Evolutionary conservation across 2,113 vertebrate genomes (phyloP).

Genomic region (Bos javanicus): DNA sequence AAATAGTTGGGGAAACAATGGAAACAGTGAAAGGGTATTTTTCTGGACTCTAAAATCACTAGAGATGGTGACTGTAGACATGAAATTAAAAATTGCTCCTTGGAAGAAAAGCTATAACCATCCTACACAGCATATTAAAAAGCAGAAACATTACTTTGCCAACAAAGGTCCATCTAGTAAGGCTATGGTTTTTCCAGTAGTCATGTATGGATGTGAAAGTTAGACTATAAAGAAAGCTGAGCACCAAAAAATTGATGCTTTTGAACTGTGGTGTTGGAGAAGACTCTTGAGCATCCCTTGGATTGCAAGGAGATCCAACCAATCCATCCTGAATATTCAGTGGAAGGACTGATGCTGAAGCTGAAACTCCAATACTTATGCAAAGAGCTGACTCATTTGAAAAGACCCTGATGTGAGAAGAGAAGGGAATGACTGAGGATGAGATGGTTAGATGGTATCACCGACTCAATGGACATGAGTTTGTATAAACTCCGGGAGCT

Average conservation of each 20-base stretch:
- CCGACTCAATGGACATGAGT: background rate
- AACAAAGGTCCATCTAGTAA: background rate
- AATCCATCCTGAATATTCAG: background rate
- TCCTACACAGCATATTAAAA: background rate
- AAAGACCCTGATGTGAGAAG: background rate
- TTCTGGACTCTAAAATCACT: background rate
- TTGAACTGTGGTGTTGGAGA: background rate
- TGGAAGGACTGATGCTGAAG: background rate
- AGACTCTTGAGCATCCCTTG: background rate
- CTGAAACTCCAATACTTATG: background rate
- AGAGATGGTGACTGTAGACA: background rate
- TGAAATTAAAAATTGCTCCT: background rate
- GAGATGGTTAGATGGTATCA: background rate
- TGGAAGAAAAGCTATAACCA: background rate
- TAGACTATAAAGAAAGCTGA: background rate
- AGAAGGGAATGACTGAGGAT: background rate
- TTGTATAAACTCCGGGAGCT: background rate
- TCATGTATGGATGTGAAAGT: background rate
- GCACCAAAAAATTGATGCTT: background rate
- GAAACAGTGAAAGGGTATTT: background rate
- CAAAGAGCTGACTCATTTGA: background rate
- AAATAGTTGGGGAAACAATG: background rate
- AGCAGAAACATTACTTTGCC: background rate
- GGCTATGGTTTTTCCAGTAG: background rate
- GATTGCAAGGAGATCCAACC: background rate